phyloP scores from a whole-genome alignment of 2,113 vertebrate genomes.

The Chloebia gouldiae region DNA sequence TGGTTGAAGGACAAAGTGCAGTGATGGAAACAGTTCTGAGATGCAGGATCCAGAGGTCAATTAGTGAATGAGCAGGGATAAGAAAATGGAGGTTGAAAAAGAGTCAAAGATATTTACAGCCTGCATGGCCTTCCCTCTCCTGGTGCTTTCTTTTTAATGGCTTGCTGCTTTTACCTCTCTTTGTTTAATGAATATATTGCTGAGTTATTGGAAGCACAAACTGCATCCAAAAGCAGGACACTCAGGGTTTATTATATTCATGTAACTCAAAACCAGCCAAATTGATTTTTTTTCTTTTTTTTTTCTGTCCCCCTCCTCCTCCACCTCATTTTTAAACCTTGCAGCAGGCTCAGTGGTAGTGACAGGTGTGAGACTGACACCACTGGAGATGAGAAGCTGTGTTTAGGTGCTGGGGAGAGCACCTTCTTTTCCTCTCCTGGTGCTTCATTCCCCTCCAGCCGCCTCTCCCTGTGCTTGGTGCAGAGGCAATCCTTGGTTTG shows the following conservation, averaged over 20 bases:
- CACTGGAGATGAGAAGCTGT: background rate
- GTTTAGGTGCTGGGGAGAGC: background rate
- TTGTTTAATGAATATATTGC: slow-evolving; percentile 67
- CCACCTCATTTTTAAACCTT: slow-evolving; percentile 39
- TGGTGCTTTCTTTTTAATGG: slow-evolving; percentile 58
- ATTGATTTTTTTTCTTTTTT: background rate
- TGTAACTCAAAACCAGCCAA: slow-evolving; percentile 52
- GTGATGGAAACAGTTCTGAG: background rate
- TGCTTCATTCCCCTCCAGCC: background rate
- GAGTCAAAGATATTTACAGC: slow-evolving; percentile 65
- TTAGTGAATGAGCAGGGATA: slow-evolving; percentile 45
- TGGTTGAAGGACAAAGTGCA: slow-evolving; percentile 19
- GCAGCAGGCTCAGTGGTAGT: background rate
- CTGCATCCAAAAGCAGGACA: slow-evolving; percentile 68
- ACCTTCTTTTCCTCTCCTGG: background rate
- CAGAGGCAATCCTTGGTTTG: background rate
- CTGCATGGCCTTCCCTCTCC: slow-evolving; percentile 19
- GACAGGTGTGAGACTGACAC: slow-evolving; percentile 7
- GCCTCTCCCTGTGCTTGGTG: background rate
- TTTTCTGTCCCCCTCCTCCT: background rate
- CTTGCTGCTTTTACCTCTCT: slow-evolving; percentile 61
- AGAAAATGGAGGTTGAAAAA: slow-evolving; percentile 57
- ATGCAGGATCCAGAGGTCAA: slow-evolving; percentile 31
- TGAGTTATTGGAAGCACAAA: slow-evolving; percentile 58
- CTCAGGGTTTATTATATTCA: slow-evolving; percentile 66